Conservation (phyloP, 2,888 invertebrate genomes). For the Magallana nippona region DNA sequence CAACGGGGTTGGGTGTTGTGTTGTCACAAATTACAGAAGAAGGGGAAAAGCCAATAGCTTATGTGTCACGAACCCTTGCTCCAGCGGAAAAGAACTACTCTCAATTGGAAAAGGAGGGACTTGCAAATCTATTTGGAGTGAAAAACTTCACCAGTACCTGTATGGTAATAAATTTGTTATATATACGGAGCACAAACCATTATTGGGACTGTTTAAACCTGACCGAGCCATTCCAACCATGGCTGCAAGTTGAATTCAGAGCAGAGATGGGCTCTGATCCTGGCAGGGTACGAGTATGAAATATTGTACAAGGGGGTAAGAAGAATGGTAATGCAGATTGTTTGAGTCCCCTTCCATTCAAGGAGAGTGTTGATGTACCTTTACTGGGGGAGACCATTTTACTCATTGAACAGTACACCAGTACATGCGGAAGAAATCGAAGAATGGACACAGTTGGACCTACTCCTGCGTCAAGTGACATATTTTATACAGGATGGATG, state of each 20-base stretch:
- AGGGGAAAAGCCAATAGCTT: conserved; percentile 48
- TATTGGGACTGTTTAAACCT: conserved; percentile 42
- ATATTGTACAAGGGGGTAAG: conserved; percentile 40
- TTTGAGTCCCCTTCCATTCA: conserved; percentile 35
- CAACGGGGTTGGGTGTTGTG: too few species aligned
- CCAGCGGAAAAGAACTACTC: conserved; percentile 59
- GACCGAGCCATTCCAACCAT: conserved; percentile 44
- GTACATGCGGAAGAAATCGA: conserved; percentile 34
- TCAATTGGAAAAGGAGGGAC: conserved; percentile 63
- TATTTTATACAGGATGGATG: conserved; percentile 38
- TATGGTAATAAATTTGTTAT: conserved; percentile 45
- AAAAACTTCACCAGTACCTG: conserved; percentile 63
- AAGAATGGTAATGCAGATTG: conserved; percentile 42
- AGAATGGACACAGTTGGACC: conserved; percentile 37
- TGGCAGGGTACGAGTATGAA: conserved; percentile 49
- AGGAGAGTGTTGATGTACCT: conserved; percentile 16
- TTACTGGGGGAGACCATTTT: conserved; percentile 39
- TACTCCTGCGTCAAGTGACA: background rate
- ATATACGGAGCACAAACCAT: conserved; percentile 49
- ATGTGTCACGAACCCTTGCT: conserved; percentile 51
- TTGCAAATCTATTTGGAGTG: too few species aligned
- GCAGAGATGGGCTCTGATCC: conserved; percentile 49
- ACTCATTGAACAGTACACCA: conserved; percentile 37
- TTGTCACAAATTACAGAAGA: conserved; percentile 52
- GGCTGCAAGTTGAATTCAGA: conserved; percentile 46